Conservation (phyloP, 2,797 vertebrate genomes). For the Leptodactylus fallax region DNA sequence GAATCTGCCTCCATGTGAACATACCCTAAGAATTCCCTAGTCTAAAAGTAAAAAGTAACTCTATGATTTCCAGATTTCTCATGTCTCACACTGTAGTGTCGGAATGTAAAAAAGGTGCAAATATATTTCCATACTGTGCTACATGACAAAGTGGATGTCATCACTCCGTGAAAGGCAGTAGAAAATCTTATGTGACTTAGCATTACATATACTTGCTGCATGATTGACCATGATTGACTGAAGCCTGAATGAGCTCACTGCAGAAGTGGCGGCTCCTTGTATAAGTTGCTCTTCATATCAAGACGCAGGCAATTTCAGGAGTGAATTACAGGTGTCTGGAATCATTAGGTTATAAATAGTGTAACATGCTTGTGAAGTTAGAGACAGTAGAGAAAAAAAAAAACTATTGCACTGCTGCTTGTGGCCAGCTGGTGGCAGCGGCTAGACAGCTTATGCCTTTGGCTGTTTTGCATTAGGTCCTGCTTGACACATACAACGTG, state of each 20-base stretch:
- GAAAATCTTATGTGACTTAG: neutral
- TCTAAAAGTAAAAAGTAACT: no score
- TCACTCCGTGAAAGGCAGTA: neutral
- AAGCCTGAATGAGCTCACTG: neutral
- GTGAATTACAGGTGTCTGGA: neutral
- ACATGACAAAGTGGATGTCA: neutral
- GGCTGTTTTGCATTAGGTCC: neutral
- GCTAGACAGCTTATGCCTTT: neutral
- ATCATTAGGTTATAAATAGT: neutral
- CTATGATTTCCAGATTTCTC: no score
- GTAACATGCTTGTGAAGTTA: neutral
- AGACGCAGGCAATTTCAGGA: neutral
- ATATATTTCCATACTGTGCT: neutral
- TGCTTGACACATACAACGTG: neutral
- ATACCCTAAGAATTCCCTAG: no score
- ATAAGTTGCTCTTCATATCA: neutral
- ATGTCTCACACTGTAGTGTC: neutral
- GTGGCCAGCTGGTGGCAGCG: neutral
- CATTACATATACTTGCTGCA: neutral
- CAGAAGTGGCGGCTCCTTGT: neutral
- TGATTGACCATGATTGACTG: slow-evolving; percentile 6
- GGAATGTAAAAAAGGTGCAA: neutral
- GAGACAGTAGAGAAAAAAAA: neutral
- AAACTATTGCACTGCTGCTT: neutral
- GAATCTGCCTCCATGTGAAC: no score